These are phyloP conservation scores for Meandrusa payeni DNA, from an alignment of 2,888 invertebrate species.

Conservation along the genomic window DNA sequence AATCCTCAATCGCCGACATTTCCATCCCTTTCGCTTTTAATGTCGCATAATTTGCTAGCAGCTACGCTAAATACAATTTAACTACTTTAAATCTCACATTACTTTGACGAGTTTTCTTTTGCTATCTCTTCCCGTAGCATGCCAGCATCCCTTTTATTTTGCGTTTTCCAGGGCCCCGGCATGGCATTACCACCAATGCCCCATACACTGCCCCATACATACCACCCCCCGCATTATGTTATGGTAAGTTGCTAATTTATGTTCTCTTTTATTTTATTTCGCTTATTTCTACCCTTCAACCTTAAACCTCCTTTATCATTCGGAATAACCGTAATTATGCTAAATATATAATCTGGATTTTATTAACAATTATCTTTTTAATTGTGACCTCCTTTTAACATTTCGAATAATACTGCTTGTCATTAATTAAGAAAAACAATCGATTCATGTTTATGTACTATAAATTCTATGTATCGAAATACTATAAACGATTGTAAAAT, in stretches of 20 bases:
- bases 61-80: slow-evolving; percentile 13
- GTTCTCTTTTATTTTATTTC: slow-evolving; percentile 31
- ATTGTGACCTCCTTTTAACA: no score
- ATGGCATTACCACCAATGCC: slow-evolving; percentile 76
- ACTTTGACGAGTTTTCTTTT: slow-evolving; percentile 30
- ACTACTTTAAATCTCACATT: slow-evolving; percentile 11
- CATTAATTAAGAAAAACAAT: no score
- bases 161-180: slow-evolving; percentile 78
- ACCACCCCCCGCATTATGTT: slow-evolving; percentile 78
- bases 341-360: no score
- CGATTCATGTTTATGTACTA: no score
- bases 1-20: slow-evolving; percentile 15
- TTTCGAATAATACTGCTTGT: no score
- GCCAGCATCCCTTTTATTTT: slow-evolving; percentile 63
- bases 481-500: no score
- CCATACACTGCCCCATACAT: slow-evolving; percentile 78
- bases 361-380: no score
- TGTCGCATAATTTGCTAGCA: slow-evolving; percentile 30
- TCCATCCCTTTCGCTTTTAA: slow-evolving; percentile 31
- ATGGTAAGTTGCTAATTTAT: slow-evolving; percentile 68
- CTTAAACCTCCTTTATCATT: no score
- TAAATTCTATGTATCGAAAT: no score
- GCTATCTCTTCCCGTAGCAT: slow-evolving; percentile 65
- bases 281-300: slow-evolving; percentile 27
- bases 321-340: no score